Conservation (phyloP, 2,113 vertebrate species). For the Psophia crepitans region DNA sequence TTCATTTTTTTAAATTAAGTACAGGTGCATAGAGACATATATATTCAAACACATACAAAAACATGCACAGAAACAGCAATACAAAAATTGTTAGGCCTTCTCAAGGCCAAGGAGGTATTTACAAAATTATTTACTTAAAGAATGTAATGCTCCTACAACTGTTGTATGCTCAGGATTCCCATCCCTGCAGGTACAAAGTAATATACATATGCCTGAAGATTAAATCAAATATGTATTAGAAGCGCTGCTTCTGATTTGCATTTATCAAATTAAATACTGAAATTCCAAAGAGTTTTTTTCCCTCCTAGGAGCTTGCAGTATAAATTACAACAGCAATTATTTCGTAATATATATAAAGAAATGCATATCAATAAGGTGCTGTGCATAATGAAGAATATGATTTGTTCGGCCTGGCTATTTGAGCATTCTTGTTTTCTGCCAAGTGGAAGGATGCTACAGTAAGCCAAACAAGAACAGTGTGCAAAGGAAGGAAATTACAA, state of each 20-base stretch:
- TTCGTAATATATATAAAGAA: neutral
- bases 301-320: neutral
- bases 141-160: neutral
- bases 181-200: neutral
- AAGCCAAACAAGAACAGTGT: neutral
- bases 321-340: neutral
- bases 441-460: neutral
- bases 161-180: neutral
- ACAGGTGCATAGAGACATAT: neutral
- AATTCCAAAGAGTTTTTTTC: neutral
- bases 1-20: neutral
- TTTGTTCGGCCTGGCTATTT: neutral
- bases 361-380: neutral
- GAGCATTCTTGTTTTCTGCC: constrained; percentile 1
- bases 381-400: neutral
- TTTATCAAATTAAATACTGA: neutral
- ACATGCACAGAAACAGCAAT: neutral
- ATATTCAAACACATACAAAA: neutral
- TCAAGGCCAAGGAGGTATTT: neutral
- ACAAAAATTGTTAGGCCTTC: neutral
- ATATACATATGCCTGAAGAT: neutral
- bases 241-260: neutral
- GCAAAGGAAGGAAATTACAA: neutral
- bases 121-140: neutral
- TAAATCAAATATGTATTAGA: neutral